Conservation (phyloP, 2,888 invertebrate species). For the Craniophora ligustri region DNA sequence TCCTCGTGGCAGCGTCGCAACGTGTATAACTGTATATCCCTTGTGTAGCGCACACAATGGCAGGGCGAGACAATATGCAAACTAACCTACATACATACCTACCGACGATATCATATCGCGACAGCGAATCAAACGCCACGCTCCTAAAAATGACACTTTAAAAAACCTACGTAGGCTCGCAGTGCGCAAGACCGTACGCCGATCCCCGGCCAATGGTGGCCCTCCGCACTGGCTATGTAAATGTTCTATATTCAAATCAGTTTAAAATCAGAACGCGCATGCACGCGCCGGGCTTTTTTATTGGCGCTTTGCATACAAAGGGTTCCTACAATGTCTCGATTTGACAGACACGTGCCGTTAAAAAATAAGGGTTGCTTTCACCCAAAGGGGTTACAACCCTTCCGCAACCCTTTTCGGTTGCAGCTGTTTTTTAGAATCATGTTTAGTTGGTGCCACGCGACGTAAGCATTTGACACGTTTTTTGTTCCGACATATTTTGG, state of each 20-base stretch:
- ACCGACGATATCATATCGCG: constrained; percentile 41
- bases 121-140: constrained; percentile 76
- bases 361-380: constrained; percentile 63
- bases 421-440: constrained; percentile 79
- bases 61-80: constrained; percentile 44
- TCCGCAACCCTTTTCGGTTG: constrained; percentile 78
- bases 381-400: constrained; percentile 72
- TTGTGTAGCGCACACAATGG: constrained; percentile 18
- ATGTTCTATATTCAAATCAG: constrained; percentile 86
- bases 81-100: constrained; percentile 43
- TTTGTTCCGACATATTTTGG: constrained; percentile 55
- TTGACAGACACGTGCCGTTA: constrained; percentile 58
- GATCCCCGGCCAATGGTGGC: constrained; percentile 76
- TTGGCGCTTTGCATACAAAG: constrained; percentile 82
- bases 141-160: constrained; percentile 73
- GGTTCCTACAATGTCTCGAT: constrained; percentile 56
- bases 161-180: constrained; percentile 65
- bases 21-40: constrained; percentile 20
- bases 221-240: constrained; percentile 75
- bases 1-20: not conserved
- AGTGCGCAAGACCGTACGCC: constrained; percentile 79
- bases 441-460: constrained; percentile 75
- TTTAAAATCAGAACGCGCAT: constrained; percentile 87
- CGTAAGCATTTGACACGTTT: constrained; percentile 68
- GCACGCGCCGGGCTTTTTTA: constrained; percentile 83